Percentiles rank a stretch among this genome's conserved stretches.
Evolutionary conservation across 1,140 invertebrate species (phyloP).

Genomic region (Fopius arisanus): DNA sequence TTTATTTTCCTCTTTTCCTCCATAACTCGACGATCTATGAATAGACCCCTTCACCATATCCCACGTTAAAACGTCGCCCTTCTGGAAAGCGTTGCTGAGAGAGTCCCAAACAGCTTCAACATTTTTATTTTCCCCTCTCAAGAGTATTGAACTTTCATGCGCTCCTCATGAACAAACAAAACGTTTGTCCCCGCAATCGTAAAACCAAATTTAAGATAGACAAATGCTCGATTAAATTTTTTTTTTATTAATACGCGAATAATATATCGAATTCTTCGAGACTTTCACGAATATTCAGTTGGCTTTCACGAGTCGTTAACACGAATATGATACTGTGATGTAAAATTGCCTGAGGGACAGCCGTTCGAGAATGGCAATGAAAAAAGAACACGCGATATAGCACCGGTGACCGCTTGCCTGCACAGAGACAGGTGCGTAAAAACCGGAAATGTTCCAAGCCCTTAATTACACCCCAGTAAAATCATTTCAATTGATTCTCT

Average conservation of each 20-base stretch:
- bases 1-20: constrained; percentile 1
- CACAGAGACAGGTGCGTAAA: background rate
- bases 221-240: background rate
- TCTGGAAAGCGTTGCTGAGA: constrained; percentile 6
- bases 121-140: background rate
- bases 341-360: background rate
- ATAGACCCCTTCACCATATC: constrained; percentile 7
- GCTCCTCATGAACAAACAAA: too few relatives aligned
- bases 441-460: constrained; percentile 2
- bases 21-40: background rate
- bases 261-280: background rate
- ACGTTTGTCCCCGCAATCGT: too few relatives aligned
- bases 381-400: background rate
- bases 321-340: constrained; percentile 11
- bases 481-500: background rate
- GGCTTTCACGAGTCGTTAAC: constrained; percentile 12
- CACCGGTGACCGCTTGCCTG: background rate
- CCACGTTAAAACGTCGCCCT: constrained; percentile 13
- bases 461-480: background rate
- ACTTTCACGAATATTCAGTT: constrained; percentile 4
- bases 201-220: too few relatives aligned
- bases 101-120: constrained; percentile 6
- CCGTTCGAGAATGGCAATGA: background rate
- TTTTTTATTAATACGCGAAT: background rate
- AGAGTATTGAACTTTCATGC: background rate